Evolutionary conservation across 1,140 invertebrate genomes (phyloP), one percentile per base, ranked within the genome.

Genomic region (Drosophila trapezifrons): DNA sequence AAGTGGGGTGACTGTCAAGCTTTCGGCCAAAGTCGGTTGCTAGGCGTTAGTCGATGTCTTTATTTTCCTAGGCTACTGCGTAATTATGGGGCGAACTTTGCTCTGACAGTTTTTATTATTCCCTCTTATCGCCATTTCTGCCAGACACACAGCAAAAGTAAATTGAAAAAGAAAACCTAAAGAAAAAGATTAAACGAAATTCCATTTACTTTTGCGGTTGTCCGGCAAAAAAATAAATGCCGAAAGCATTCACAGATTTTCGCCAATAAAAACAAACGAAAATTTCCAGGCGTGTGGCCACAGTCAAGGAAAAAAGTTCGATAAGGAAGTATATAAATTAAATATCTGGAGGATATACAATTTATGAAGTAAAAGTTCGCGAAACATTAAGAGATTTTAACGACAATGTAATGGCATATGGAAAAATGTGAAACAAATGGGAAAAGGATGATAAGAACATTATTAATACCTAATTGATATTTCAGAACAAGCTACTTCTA

Each of bases 81-180:
- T 75, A 83, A 82, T 81, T 78, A 62, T 52, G 75, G 12, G 18
- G 46, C 52, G 70, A 43, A 78, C 79, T 83, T 82, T 82, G 75
- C 20, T 37, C 80, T 17, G 12, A 13, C 35, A 29, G 6, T 52
- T 43, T 38, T 42, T 45, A 43, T 69, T 69, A 43, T 52, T 45
- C 35, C n/a, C 27, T 20, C 75, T 81, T 81, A 81, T 81, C 80
- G 43, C 60, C 12, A 17, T 29, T 82, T 63, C 79, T 42, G 54
- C 22, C 73, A 77, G 75, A 59, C 47, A 43, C 15, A 18, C 12
- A 51, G 40, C 47, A 75, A 60, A 62, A 54, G 37, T 29, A 51
- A 66, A 54, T 25, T 46, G 27, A 78, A 73, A 60, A 40, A 20
- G 1, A 22, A 37, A 37, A 2, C 51, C 32, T 40, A 12, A 18